Percentiles rank a stretch among this genome's conserved stretches.
Evolutionary conservation across 2,113 vertebrate species (phyloP).

Genomic region (Lycaon pictus): DNA sequence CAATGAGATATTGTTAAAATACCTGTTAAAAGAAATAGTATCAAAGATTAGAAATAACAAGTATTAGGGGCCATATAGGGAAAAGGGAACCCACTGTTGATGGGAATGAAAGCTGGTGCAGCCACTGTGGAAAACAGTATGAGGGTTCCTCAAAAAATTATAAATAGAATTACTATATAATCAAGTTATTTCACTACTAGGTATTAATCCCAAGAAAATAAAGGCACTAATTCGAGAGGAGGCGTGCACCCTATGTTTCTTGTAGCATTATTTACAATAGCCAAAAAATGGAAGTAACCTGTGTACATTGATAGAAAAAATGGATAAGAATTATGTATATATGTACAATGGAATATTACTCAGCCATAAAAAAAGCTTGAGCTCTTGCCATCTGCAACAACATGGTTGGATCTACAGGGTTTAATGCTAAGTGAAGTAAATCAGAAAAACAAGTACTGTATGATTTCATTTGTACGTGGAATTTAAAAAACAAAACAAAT

Average conservation of each 20-base stretch:
- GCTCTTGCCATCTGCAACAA: neutral
- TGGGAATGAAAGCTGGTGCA: neutral
- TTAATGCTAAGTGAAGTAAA: neutral
- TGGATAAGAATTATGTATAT: neutral
- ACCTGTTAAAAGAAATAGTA: neutral
- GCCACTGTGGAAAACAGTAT: neutral
- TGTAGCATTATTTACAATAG: neutral
- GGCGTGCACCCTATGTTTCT: neutral
- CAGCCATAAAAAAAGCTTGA: neutral
- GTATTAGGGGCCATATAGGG: neutral
- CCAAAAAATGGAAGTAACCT: neutral
- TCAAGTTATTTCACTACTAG: neutral
- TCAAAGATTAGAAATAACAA: neutral
- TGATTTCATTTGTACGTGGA: neutral
- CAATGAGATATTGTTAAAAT: neutral
- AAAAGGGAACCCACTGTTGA: neutral
- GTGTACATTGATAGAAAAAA: neutral
- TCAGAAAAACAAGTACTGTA: neutral
- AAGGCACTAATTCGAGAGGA: neutral
- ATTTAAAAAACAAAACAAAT: neutral
- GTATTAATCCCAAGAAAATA: neutral
- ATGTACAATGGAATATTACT: neutral
- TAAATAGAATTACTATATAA: neutral
- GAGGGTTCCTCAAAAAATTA: neutral
- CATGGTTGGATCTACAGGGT: neutral